These are phyloP conservation scores for Colistium nudipinnis DNA, from an alignment of 2,113 vertebrate species.

Conservation along the genomic window DNA sequence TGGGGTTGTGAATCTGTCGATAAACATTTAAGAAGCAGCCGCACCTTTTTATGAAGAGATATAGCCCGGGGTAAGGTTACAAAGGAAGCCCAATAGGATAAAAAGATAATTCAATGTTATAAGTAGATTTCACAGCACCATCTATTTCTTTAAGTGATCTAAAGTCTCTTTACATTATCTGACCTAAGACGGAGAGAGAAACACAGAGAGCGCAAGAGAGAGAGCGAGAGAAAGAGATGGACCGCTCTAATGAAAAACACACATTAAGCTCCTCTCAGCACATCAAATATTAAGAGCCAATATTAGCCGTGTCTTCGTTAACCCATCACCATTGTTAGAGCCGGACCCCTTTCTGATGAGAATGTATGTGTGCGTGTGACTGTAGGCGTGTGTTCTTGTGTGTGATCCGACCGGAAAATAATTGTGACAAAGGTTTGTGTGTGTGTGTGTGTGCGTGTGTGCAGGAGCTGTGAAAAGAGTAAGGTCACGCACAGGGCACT, in stretches of 20 bases:
- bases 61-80: slow-evolving; percentile 64
- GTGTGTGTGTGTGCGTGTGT: slow-evolving; percentile 7
- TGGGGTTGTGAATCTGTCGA: slow-evolving; percentile 47
- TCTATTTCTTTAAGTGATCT: slow-evolving; percentile 68
- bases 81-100: slow-evolving; percentile 64
- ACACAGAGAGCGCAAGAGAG: slow-evolving; percentile 9
- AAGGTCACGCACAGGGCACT: slow-evolving; percentile 48
- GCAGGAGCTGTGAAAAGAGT: slow-evolving; percentile 42
- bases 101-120: slow-evolving; percentile 68
- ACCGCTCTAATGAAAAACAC: slow-evolving; percentile 60
- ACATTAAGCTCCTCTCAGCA: slow-evolving; percentile 66
- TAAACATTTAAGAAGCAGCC: slow-evolving; percentile 56
- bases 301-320: slow-evolving; percentile 92
- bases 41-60: slow-evolving; percentile 56
- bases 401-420: slow-evolving; percentile 38
- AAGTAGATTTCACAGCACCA: slow-evolving; percentile 64
- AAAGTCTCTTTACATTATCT: slow-evolving; percentile 54
- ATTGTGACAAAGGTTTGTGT: slow-evolving; percentile 30
- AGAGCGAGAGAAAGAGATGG: slow-evolving; percentile 18
- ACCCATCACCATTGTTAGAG: slow-evolving; percentile 82
- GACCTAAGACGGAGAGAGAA: slow-evolving; percentile 27
- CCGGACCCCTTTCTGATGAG: slow-evolving; percentile 73
- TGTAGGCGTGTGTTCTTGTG: not conserved
- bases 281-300: slow-evolving; percentile 98
- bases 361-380: slow-evolving; percentile 11